Conservation (phyloP, 2,113 vertebrate genomes). For the Eolophus roseicapilla region DNA sequence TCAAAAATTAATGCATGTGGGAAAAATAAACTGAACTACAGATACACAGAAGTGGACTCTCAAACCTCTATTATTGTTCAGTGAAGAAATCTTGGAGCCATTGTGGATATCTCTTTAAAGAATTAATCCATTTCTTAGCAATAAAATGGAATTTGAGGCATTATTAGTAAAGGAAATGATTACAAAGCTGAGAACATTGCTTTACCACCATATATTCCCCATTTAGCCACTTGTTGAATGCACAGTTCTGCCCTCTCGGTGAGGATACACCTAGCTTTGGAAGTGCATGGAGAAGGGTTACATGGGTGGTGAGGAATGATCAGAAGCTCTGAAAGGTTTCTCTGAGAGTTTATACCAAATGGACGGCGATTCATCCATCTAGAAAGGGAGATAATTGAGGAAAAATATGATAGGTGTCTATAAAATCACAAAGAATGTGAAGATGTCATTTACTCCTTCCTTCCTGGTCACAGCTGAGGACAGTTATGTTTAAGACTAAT, state of each 20-base stretch:
- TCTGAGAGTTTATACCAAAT: background rate
- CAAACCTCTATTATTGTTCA: background rate
- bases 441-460: background rate
- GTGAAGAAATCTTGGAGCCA: background rate
- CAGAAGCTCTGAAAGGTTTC: background rate
- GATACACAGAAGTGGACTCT: background rate
- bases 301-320: background rate
- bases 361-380: background rate
- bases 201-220: background rate
- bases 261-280: fast-evolving
- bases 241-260: background rate
- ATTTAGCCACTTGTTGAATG: background rate
- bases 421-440: background rate
- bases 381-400: background rate
- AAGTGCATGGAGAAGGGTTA: background rate
- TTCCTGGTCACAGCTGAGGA: background rate
- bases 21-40: background rate
- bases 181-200: background rate
- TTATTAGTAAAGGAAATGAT: background rate
- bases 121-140: background rate
- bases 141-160: background rate
- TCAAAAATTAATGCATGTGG: background rate
- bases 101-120: background rate
- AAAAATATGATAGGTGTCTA: background rate
- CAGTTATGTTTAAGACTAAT: background rate